Percentiles rank a stretch among this genome's conserved stretches.
These are phyloP conservation scores for Marmota monax DNA, from an alignment of 2,113 vertebrate species.

Conservation along the genomic window DNA sequence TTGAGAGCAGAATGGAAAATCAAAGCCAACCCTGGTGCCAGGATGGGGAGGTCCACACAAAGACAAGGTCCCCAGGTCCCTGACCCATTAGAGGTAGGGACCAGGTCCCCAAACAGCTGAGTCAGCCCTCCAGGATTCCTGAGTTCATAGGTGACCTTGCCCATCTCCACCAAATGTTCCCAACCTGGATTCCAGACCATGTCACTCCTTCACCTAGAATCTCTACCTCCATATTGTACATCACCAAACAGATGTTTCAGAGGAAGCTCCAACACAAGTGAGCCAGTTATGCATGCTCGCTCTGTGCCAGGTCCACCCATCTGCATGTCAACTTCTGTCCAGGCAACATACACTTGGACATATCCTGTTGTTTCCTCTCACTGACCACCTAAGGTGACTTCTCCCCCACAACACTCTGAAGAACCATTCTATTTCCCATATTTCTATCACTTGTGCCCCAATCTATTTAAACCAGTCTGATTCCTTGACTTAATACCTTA, in stretches of 20 bases:
- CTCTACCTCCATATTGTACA: fast-evolving
- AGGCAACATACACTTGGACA: background rate
- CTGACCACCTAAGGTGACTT: background rate
- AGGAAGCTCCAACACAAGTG: background rate
- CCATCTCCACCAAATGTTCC: background rate
- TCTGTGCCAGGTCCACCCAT: background rate
- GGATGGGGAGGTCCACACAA: background rate
- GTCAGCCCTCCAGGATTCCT: background rate
- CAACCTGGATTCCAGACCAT: fast-evolving
- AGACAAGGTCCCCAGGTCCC: background rate
- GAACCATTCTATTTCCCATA: background rate
- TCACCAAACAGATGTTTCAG: background rate
- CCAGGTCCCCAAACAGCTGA: fast-evolving
- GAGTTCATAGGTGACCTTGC: background rate
- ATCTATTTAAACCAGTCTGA: background rate
- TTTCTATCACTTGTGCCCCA: background rate
- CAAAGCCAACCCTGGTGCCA: background rate
- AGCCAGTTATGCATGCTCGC: background rate
- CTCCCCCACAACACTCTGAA: background rate
- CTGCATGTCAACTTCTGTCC: background rate
- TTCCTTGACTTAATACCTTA: background rate
- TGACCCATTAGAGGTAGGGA: background rate
- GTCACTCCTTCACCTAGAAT: too few relatives aligned
- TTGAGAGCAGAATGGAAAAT: background rate
- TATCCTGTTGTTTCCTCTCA: background rate